Evolutionary conservation across 2,113 vertebrate genomes (phyloP), one percentile per base, ranked within the genome.

Genomic region (Octodon degus): DNA sequence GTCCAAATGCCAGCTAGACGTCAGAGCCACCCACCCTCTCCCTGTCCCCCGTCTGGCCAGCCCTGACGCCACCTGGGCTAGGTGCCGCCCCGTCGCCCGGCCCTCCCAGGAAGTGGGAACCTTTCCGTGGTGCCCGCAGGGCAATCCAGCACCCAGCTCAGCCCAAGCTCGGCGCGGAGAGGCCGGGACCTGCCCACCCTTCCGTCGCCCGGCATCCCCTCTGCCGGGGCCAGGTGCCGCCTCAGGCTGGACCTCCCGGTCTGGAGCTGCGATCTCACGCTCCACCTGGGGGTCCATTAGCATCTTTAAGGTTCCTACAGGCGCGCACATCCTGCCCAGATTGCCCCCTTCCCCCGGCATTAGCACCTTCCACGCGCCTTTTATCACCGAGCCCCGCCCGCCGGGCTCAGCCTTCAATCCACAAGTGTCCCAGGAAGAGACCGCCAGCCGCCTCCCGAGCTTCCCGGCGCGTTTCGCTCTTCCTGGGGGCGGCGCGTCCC

Each of bases 311-410:
- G 91, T 91, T 91, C 94, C 80, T n/a, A 53, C 76, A 96, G 82
- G 27, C 50, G 37, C 63, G 70, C 30, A 93, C 89, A 95, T 95
- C 97, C 96, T 94, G 97, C 82, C 63, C 87, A 83, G 95, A 92
- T 85, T 72, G 94, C 96, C 83, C 86, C 94, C 96, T 96, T 96
- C 95, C 95, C 96, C 97, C 1, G 1, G 94, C 95, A 97, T 98
- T 97, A 98, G 96, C 97, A 97, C 97, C 90, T 97, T 95, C 86
- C 89, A 43, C 86, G 32, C 0, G 68, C 96, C 89, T 97, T 93
- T 97, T 97, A 97, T 96, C 97, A 93, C 95, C 88, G 95, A 80
- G 65, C 79, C 84, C 93, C 1, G 7, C 60, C 83, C 34, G 83
- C 91, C 83, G 90, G 80, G 91, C 88, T 93, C 94, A 95, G 47